These are phyloP conservation scores for Drosophila murphyi DNA, from an alignment of 1,140 invertebrate genomes.

Conservation along the genomic window DNA sequence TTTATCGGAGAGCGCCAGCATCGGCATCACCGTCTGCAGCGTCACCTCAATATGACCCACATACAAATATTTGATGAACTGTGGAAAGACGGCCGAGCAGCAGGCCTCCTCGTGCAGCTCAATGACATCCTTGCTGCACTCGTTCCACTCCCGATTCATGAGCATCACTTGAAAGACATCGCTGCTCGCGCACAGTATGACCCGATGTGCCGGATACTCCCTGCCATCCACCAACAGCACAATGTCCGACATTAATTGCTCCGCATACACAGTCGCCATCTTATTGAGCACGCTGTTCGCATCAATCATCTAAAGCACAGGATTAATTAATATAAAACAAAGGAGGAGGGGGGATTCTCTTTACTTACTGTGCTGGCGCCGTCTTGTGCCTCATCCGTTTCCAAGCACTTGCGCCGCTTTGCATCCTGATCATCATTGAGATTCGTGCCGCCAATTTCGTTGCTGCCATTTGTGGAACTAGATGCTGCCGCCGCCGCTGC, in stretches of 20 bases:
- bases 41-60: slow-evolving; percentile 95
- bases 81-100: slow-evolving; percentile 93
- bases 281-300: slow-evolving; percentile 91
- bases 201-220: slow-evolving; percentile 94
- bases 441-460: slow-evolving; percentile 12
- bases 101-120: slow-evolving; percentile 93
- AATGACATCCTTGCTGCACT: slow-evolving; percentile 93
- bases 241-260: slow-evolving; percentile 94
- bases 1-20: slow-evolving; percentile 95
- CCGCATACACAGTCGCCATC: slow-evolving; percentile 92
- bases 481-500: slow-evolving; percentile 14
- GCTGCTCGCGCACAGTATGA: slow-evolving; percentile 97
- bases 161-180: slow-evolving; percentile 99
- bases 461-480: slow-evolving; percentile 37
- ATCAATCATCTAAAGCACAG: slow-evolving; percentile 89
- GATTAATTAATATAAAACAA: too few species aligned
- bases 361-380: slow-evolving; percentile 73
- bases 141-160: slow-evolving; percentile 96
- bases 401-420: slow-evolving; percentile 69
- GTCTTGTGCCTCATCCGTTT: slow-evolving; percentile 62
- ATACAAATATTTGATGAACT: slow-evolving; percentile 97
- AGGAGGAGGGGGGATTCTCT: neutral
- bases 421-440: slow-evolving; percentile 65
- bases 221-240: slow-evolving; percentile 91
- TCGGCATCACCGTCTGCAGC: slow-evolving; percentile 92